Conservation (phyloP, 53 echinoderm and acorn worm species). For the Astropecten irregularis region DNA sequence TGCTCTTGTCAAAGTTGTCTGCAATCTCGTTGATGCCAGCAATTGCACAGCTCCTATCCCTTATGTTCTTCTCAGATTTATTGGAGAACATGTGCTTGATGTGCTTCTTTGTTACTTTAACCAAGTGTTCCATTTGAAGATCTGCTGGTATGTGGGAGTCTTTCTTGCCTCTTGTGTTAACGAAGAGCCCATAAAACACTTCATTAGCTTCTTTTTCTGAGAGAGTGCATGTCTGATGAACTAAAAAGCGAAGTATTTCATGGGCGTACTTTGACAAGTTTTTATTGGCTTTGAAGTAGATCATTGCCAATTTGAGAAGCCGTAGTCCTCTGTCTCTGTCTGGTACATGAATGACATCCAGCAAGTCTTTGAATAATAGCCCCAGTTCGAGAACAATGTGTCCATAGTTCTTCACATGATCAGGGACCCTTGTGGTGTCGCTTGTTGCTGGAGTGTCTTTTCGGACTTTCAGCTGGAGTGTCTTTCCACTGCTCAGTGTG, state of each 20-base stretch:
- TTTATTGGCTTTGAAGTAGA: background rate
- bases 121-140: background rate
- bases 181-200: conserved; percentile 22
- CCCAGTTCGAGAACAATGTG: conserved; percentile 10
- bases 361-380: background rate
- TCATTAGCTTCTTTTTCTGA: conserved; percentile 3
- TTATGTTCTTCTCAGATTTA: conserved; percentile 9
- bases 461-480: too few relatives aligned
- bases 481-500: too few relatives aligned
- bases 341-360: background rate
- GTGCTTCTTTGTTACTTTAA: background rate
- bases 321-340: conserved; percentile 7
- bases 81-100: conserved; percentile 20
- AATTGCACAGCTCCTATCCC: background rate
- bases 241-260: conserved; percentile 21
- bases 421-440: too few relatives aligned
- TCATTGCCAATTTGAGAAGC: conserved; percentile 11
- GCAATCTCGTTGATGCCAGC: background rate
- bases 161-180: conserved; percentile 8
- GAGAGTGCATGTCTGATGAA: conserved; percentile 1
- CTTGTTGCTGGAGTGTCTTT: too few relatives aligned
- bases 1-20: background rate
- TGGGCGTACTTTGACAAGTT: background rate
- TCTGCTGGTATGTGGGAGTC: background rate
- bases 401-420: conserved; percentile 24